Conservation (phyloP, 2,888 invertebrate species). For the Drosophila lacicola region DNA sequence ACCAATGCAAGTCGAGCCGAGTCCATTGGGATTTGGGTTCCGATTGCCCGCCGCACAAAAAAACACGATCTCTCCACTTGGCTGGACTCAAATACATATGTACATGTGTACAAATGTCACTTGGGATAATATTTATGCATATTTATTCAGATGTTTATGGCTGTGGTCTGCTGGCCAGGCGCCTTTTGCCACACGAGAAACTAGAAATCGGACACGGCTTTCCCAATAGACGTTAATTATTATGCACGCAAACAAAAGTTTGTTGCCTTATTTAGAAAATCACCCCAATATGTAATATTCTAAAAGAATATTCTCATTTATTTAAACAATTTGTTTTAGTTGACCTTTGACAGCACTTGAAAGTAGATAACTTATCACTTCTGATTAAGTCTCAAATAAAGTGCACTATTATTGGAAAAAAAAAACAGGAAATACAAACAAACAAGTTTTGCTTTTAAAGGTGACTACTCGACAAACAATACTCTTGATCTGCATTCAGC, state of each 20-base stretch:
- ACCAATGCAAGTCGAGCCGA: constrained; percentile 9
- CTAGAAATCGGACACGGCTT: constrained; percentile 11
- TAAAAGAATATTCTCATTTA: no score
- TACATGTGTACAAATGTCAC: constrained; percentile 22
- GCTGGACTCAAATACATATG: background rate
- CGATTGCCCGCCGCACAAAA: constrained; percentile 12
- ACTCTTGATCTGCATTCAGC: no score
- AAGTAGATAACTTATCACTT: constrained; percentile 13
- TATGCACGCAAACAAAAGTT: no score
- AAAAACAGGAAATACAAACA: constrained; percentile 26
- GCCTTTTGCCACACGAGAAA: constrained; percentile 41
- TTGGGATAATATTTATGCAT: constrained; percentile 47
- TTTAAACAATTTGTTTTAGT: no score
- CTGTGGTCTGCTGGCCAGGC: constrained; percentile 35
- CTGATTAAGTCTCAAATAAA: constrained; percentile 4
- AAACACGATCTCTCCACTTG: constrained; percentile 29
- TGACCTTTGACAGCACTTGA: constrained; percentile 14
- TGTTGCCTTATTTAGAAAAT: no score
- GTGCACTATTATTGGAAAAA: no score
- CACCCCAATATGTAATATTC: no score
- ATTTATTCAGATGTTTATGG: constrained; percentile 58
- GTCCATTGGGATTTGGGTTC: constrained; percentile 28
- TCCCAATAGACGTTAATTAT: constrained; percentile 4
- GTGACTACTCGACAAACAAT: no score
- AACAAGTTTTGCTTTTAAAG: background rate